Conservation (phyloP, 2,888 invertebrate genomes). For the Diachrysia chrysitis region DNA sequence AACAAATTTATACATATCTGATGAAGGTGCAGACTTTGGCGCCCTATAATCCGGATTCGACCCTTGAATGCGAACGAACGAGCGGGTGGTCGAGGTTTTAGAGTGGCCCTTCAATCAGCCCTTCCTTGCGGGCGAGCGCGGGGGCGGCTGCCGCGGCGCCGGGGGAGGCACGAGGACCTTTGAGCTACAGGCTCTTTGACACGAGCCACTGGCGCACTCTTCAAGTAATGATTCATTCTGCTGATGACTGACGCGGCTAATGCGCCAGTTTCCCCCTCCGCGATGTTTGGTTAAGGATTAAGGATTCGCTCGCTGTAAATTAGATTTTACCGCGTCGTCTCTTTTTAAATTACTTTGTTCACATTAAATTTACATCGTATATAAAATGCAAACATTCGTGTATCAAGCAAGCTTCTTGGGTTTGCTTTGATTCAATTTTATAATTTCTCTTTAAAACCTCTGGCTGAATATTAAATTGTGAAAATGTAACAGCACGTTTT, state of each 20-base stretch:
- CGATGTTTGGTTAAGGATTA: constrained; percentile 82
- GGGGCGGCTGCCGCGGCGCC: constrained; percentile 63
- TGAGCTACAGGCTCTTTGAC: constrained; percentile 88
- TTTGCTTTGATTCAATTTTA: constrained; percentile 20
- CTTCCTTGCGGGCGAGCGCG: constrained; percentile 80
- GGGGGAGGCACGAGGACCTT: constrained; percentile 81
- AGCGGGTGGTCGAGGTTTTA: constrained; percentile 87
- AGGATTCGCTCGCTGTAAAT: constrained; percentile 71
- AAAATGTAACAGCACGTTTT: neutral
- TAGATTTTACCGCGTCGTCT: constrained; percentile 66
- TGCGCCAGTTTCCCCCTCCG: constrained; percentile 79
- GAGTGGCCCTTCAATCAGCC: constrained; percentile 89
- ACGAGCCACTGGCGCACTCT: constrained; percentile 88
- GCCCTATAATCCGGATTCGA: constrained; percentile 88
- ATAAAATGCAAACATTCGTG: constrained; percentile 46
- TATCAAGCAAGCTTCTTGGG: constrained; percentile 23
- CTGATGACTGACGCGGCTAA: constrained; percentile 88
- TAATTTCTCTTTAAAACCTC: neutral
- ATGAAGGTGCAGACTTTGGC: constrained; percentile 87
- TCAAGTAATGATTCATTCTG: constrained; percentile 89
- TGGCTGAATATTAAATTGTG: neutral
- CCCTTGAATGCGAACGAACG: constrained; percentile 88
- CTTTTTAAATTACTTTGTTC: constrained; percentile 64
- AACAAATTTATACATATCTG: constrained; percentile 86
- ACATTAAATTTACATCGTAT: constrained; percentile 44